phyloP scores from a whole-genome alignment of 2,797 vertebrate genomes.

The Harpagifer antarcticus region DNA sequence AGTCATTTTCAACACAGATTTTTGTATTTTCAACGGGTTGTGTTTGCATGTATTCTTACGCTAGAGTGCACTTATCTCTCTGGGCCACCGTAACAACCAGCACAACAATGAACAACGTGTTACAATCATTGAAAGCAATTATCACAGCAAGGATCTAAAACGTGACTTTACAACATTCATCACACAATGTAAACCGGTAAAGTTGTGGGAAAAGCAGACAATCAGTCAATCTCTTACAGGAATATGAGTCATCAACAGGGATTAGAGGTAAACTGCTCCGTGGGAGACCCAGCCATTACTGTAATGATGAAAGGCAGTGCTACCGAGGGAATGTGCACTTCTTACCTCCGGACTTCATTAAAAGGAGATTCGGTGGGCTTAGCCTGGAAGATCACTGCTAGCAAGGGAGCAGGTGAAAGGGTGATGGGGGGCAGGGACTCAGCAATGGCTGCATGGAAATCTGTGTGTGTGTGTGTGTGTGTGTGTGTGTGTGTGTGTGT shows the following conservation, averaged over 20 bases:
- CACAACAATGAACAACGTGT: background rate
- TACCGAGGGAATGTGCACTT: conserved; percentile 54
- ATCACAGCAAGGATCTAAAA: background rate
- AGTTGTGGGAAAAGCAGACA: conserved; percentile 14
- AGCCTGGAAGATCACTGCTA: conserved; percentile 63
- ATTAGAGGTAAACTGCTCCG: conserved; percentile 69
- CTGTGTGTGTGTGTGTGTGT: background rate
- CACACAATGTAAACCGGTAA: background rate
- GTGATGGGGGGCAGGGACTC: conserved; percentile 12
- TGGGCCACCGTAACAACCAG: background rate
- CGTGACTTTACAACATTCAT: background rate
- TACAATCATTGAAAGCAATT: conserved; percentile 3
- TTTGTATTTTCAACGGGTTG: background rate
- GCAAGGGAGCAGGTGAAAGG: conserved; percentile 21
- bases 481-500: no score
- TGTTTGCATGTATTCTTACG: background rate
- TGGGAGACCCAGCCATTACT: conserved; percentile 44
- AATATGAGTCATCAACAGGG: conserved; percentile 52
- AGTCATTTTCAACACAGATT: background rate
- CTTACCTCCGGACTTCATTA: conserved; percentile 76
- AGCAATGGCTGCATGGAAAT: background rate
- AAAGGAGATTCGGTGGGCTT: conserved; percentile 73
- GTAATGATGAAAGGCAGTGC: conserved; percentile 67
- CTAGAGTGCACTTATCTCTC: background rate
- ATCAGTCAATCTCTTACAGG: conserved; percentile 40